Conservation (phyloP, 23 tunicate genomes). For the Aplidium turbinatum region DNA sequence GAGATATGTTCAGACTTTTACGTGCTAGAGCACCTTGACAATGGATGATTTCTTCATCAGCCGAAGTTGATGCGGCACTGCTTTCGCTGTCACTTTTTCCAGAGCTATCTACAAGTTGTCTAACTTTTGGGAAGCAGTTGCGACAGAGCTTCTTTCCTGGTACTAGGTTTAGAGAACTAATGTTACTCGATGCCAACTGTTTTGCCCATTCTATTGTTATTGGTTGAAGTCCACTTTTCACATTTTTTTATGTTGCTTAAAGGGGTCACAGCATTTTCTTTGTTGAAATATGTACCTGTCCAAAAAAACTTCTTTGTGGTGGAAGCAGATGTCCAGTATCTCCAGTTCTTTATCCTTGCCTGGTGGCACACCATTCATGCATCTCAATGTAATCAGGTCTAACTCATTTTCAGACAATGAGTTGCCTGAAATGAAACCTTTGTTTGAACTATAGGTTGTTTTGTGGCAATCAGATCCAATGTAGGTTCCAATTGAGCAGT, state of each 20-base stretch:
- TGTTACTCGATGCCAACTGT: not conserved
- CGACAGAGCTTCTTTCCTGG: no score
- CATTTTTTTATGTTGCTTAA: not conserved
- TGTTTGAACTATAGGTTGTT: not conserved
- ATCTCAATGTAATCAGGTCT: not conserved
- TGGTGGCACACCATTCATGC: no score
- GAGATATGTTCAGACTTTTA: not conserved
- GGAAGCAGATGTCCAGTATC: not conserved
- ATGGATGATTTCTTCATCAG: no score
- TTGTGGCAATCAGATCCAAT: conserved; percentile 1
- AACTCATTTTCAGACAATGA: not conserved
- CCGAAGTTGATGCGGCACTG: not conserved
- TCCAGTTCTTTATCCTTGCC: not conserved
- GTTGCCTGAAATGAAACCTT: not conserved
- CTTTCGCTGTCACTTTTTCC: not conserved
- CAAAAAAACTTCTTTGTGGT: not conserved
- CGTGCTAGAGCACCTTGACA: no score
- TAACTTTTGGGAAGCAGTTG: not conserved
- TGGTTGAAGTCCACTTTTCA: not conserved
- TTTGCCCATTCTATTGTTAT: conserved; percentile 3
- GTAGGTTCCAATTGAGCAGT: not conserved
- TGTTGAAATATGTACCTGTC: conserved; percentile 4
- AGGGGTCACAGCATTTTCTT: not conserved
- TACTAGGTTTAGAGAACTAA: no score
- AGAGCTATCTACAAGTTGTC: not conserved